Conservation (phyloP, 2,888 invertebrate genomes). For the Scrobipalpa atriplicella region DNA sequence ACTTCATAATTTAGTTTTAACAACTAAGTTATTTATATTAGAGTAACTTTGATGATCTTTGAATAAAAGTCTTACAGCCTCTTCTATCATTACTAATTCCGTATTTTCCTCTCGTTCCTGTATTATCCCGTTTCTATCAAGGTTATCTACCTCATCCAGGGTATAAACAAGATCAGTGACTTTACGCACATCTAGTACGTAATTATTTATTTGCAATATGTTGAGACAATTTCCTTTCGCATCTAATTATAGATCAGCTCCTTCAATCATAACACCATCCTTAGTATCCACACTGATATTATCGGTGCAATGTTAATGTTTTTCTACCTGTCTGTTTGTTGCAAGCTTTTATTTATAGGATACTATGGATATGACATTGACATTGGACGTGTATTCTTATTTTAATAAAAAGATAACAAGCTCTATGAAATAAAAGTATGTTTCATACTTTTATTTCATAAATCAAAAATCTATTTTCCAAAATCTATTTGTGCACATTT, state of each 20-base stretch:
- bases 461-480: too few relatives aligned
- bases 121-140: neutral
- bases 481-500: too few relatives aligned
- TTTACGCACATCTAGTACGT: neutral
- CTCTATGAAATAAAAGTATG: too few relatives aligned
- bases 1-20: too few relatives aligned
- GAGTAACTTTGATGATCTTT: too few relatives aligned
- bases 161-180: slow-evolving; percentile 3
- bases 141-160: slow-evolving; percentile 1
- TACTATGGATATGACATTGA: too few relatives aligned
- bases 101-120: slow-evolving; percentile 3
- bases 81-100: neutral
- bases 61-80: too few relatives aligned
- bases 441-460: too few relatives aligned
- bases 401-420: too few relatives aligned
- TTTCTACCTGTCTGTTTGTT: neutral
- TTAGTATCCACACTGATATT: slow-evolving; percentile 1
- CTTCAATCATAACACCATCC: slow-evolving; percentile 19
- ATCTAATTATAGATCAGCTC: slow-evolving; percentile 3
- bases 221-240: neutral
- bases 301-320: neutral
- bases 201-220: slow-evolving; percentile 8
- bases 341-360: neutral
- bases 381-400: too few relatives aligned
- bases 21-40: too few relatives aligned